These are phyloP conservation scores for Helogale parvula DNA, from an alignment of 2,113 vertebrate species.

Conservation along the genomic window DNA sequence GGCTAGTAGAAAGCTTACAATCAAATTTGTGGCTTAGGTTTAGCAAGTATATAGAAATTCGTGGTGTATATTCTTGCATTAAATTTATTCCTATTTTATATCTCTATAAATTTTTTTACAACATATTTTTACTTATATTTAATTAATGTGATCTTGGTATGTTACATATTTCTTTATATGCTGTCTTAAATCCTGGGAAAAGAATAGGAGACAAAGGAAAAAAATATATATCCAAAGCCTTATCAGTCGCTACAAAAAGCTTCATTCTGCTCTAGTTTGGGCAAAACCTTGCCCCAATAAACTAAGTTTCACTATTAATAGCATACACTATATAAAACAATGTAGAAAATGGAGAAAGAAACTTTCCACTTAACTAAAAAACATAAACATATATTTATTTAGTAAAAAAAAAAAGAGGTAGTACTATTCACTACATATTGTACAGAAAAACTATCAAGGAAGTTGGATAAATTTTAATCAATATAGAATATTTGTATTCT, in stretches of 20 bases:
- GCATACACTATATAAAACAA: neutral
- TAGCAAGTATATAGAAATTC: neutral
- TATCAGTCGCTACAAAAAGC: neutral
- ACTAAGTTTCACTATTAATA: neutral
- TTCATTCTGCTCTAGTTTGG: neutral
- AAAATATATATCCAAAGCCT: neutral
- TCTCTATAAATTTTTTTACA: neutral
- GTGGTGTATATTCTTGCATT: neutral
- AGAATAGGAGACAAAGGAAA: neutral
- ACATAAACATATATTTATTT: neutral
- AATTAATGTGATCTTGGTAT: neutral
- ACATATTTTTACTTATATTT: neutral
- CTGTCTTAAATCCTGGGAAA: neutral
- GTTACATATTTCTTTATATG: neutral
- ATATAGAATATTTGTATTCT: neutral
- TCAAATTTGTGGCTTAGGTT: neutral
- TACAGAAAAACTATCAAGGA: neutral
- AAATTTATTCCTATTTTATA: neutral
- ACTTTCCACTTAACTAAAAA: slow-evolving; percentile 27
- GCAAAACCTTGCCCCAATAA: neutral
- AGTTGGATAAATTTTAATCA: slow-evolving; percentile 5
- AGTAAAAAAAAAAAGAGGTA: neutral
- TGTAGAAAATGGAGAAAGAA: neutral
- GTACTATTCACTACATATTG: neutral
- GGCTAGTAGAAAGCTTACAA: neutral